phyloP scores from a whole-genome alignment of 2,113 vertebrate species.

The Brachypodius melanocephalos region DNA sequence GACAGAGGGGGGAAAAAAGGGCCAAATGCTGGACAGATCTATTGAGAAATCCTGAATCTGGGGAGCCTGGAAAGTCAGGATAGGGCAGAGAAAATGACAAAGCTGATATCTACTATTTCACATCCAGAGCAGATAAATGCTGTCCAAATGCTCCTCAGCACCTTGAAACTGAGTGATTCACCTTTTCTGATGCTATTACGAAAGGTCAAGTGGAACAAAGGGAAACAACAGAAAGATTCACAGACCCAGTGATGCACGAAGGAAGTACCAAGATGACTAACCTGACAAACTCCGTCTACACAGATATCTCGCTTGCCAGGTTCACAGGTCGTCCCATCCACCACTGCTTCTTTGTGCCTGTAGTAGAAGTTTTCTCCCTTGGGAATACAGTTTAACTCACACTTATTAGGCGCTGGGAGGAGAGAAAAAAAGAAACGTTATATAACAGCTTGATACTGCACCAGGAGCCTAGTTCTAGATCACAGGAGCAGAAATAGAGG shows the following conservation, averaged over 20 bases:
- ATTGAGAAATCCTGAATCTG: not conserved
- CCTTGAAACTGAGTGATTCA: not conserved
- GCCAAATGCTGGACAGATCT: not conserved
- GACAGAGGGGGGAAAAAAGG: not conserved
- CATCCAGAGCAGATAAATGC: not conserved
- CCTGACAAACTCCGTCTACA: constrained; percentile 88
- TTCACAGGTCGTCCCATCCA: constrained; percentile 90
- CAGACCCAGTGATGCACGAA: not conserved
- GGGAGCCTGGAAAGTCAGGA: not conserved
- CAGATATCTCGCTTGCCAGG: constrained; percentile 86
- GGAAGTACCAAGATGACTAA: constrained; percentile 35
- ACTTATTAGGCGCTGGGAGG: constrained; percentile 85
- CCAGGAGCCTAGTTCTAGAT: not conserved
- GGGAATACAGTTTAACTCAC: constrained; percentile 96
- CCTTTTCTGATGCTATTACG: not conserved
- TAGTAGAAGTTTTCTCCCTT: constrained; percentile 94
- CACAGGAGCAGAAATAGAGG: not conserved
- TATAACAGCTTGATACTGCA: not conserved
- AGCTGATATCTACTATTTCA: not conserved
- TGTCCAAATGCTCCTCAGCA: not conserved
- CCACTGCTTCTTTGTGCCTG: constrained; percentile 82
- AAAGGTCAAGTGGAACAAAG: not conserved
- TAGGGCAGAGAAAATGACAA: not conserved
- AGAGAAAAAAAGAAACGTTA: not conserved
- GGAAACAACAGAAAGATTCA: not conserved